Conservation (phyloP, 2,888 invertebrate species). For the Lasius fuliginosus region DNA sequence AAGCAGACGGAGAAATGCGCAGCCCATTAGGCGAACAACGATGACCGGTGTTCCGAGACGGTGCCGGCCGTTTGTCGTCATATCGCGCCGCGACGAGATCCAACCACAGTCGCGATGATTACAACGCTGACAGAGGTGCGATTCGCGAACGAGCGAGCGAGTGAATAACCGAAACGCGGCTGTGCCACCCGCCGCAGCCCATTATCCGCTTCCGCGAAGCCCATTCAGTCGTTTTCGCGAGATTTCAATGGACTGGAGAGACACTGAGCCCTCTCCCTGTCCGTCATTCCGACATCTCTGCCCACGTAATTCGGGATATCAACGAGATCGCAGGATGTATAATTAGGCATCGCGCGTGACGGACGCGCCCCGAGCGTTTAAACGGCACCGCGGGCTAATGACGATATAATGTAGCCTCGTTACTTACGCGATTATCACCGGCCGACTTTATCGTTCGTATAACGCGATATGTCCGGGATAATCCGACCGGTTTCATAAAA, state of each 20-base stretch:
- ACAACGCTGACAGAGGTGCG: constrained; percentile 61
- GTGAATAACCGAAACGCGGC: constrained; percentile 12
- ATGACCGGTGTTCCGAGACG: constrained; percentile 76
- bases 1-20: constrained; percentile 83
- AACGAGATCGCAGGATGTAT: constrained; percentile 44
- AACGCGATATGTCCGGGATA: constrained; percentile 20
- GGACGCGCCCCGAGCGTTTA: constrained; percentile 24
- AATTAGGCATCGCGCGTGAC: constrained; percentile 32
- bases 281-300: constrained; percentile 24
- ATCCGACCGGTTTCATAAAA: constrained; percentile 9
- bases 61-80: constrained; percentile 67
- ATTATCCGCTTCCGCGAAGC: constrained; percentile 72
- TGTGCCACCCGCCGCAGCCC: constrained; percentile 55
- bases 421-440: constrained; percentile 38
- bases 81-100: constrained; percentile 60
- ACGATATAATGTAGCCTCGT: constrained; percentile 39
- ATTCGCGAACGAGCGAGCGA: constrained; percentile 50
- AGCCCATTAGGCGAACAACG: constrained; percentile 85
- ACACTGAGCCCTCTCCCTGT: constrained; percentile 39
- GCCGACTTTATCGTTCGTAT: constrained; percentile 26
- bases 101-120: constrained; percentile 56
- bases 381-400: constrained; percentile 41
- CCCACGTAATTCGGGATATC: constrained; percentile 50
- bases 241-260: constrained; percentile 69
- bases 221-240: constrained; percentile 73